Percentiles rank a stretch among this genome's conserved stretches.
phyloP scores from a whole-genome alignment of 2,888 invertebrate species.

The Stenodema calcarata region DNA sequence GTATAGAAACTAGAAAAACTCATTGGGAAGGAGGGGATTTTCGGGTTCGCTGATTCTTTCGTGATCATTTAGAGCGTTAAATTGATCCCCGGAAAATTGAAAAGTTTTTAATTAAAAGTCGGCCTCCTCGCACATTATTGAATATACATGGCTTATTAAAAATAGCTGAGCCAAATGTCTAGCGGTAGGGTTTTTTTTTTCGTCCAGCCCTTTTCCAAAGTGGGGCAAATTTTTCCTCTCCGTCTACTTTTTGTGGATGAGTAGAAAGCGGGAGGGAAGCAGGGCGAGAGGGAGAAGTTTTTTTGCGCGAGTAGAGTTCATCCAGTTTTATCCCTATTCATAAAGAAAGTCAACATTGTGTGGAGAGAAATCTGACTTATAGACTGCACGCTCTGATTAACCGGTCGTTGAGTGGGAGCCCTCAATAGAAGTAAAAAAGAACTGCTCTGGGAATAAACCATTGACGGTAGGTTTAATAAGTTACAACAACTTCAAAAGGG shows the following conservation, averaged over 20 bases:
- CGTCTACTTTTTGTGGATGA: too few relatives aligned
- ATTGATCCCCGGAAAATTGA: neutral
- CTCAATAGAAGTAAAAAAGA: neutral
- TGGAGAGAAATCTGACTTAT: too few relatives aligned
- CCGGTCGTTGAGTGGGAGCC: neutral
- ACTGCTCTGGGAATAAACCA: too few relatives aligned
- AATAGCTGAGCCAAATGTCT: neutral
- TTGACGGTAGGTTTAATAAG: too few relatives aligned
- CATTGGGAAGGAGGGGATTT: too few relatives aligned
- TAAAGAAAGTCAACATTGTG: neutral
- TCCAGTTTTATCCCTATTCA: neutral
- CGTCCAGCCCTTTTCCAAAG: too few relatives aligned
- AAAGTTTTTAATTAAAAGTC: neutral
- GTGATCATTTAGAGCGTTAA: neutral
- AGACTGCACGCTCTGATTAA: too few relatives aligned
- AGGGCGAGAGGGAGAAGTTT: neutral
- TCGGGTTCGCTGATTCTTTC: neutral
- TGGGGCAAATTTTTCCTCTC: neutral
- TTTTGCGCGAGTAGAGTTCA: neutral
- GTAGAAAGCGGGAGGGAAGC: neutral
- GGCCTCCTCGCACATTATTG: neutral
- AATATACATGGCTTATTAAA: neutral
- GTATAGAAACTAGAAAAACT: too few relatives aligned
- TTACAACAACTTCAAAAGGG: too few relatives aligned
- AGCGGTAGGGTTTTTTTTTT: neutral